Percentiles rank a stretch among this genome's conserved stretches.
Conservation (phyloP, 2,113 vertebrate genomes). For the Oceanites oceanicus region DNA sequence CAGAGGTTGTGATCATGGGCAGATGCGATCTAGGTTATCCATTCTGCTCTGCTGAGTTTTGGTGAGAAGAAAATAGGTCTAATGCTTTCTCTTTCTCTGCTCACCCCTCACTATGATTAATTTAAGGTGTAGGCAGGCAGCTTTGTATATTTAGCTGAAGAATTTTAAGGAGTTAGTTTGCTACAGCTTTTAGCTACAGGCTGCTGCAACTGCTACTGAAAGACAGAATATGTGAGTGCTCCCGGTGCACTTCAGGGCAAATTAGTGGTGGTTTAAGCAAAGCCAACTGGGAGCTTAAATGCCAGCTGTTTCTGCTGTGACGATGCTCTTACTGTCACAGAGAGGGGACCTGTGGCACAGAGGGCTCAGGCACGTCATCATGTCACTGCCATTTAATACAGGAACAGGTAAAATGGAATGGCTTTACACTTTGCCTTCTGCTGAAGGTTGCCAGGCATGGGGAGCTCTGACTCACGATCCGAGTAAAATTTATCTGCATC, state of each 20-base stretch:
- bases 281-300: not conserved
- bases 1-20: not conserved
- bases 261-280: not conserved
- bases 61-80: not conserved
- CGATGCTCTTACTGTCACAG: not conserved
- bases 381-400: not conserved
- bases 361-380: not conserved
- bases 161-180: not conserved
- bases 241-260: not conserved
- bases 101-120: not conserved
- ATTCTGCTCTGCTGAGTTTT: not conserved
- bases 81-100: not conserved
- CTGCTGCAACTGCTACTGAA: not conserved
- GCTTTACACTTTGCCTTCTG: not conserved
- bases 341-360: not conserved
- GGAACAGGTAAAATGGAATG: not conserved
- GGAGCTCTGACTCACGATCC: not conserved
- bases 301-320: not conserved
- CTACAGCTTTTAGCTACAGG: not conserved
- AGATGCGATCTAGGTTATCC: not conserved
- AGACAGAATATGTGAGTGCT: not conserved
- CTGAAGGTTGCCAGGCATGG: not conserved
- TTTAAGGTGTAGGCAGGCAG: not conserved
- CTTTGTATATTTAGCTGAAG: not conserved
- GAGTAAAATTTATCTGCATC: not conserved